Conservation (phyloP, 2,113 vertebrate genomes). For the Eublepharis macularius region DNA sequence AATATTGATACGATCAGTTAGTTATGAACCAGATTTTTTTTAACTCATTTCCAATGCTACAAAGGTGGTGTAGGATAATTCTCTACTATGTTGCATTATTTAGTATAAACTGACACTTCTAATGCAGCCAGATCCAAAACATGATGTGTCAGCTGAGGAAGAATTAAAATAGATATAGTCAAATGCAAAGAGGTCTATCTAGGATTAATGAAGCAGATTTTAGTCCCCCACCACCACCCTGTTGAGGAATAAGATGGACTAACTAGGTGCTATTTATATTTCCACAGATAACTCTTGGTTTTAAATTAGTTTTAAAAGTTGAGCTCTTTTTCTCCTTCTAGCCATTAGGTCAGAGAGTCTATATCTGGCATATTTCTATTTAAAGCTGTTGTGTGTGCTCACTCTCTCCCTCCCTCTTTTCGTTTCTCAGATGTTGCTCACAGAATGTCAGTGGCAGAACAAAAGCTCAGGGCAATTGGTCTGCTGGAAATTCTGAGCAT, state of each 20-base stretch:
- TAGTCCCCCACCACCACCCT: too few relatives aligned
- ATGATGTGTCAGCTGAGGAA: conserved; percentile 30
- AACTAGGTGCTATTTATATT: conserved; percentile 24
- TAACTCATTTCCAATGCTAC: background rate
- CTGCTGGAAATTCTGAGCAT: conserved; percentile 1
- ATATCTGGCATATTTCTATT: conserved; percentile 43
- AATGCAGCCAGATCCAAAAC: conserved; percentile 45
- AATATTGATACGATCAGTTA: conserved; percentile 2
- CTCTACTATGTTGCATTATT: conserved; percentile 28
- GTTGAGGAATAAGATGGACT: conserved; percentile 6
- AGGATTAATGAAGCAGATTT: conserved; percentile 46
- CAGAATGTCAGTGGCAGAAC: conserved; percentile 32
- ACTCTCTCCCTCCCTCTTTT: background rate
- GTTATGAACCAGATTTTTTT: background rate
- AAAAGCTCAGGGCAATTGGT: conserved; percentile 28
- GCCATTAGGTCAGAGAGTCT: conserved; percentile 47
- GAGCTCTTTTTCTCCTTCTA: conserved; percentile 21
- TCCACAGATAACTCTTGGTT: conserved; percentile 31
- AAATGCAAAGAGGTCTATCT: conserved; percentile 41
- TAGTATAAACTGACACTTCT: conserved; percentile 35
- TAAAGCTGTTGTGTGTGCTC: conserved; percentile 27
- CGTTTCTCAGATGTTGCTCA: conserved; percentile 2
- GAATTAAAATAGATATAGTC: conserved; percentile 50
- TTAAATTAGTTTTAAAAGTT: conserved; percentile 44
- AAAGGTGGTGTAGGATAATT: conserved; percentile 44